These are phyloP conservation scores for Ascaphus truei DNA, from an alignment of 2,113 vertebrate species.

Conservation along the genomic window DNA sequence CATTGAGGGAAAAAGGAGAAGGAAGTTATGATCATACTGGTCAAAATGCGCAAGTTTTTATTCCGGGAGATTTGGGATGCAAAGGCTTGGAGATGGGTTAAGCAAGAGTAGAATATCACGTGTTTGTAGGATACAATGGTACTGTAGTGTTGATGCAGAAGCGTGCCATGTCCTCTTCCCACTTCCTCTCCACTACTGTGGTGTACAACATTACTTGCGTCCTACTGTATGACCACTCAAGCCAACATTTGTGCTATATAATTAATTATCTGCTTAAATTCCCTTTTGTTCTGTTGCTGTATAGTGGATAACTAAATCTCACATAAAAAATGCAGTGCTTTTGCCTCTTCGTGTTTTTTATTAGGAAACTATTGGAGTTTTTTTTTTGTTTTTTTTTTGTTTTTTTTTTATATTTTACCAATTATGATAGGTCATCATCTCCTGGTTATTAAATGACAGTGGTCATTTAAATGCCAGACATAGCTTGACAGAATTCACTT, in stretches of 20 bases:
- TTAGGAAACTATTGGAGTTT: slow-evolving; percentile 35
- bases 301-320: slow-evolving; percentile 38
- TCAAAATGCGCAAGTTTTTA: too few relatives aligned
- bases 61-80: too few relatives aligned
- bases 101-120: too few relatives aligned
- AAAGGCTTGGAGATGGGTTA: too few relatives aligned
- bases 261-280: rapidly evolving
- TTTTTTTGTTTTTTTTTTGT: slow-evolving; percentile 24
- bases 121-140: too few relatives aligned
- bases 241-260: slow-evolving; percentile 10
- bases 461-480: slow-evolving; percentile 58
- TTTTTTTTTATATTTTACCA: neutral
- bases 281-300: slow-evolving; percentile 33
- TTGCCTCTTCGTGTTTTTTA: slow-evolving; percentile 23
- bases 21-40: too few relatives aligned
- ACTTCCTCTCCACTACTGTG: too few relatives aligned
- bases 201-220: too few relatives aligned
- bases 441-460: slow-evolving; percentile 54
- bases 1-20: too few relatives aligned
- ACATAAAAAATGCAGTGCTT: slow-evolving; percentile 40
- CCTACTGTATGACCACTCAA: too few relatives aligned
- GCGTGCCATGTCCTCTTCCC: too few relatives aligned
- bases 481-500: slow-evolving; percentile 62
- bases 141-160: too few relatives aligned
- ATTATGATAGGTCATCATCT: slow-evolving; percentile 44